Base-by-base conservation (phyloP, 2,888 invertebrate species). In the Tetragonula carbonaria region DNA sequence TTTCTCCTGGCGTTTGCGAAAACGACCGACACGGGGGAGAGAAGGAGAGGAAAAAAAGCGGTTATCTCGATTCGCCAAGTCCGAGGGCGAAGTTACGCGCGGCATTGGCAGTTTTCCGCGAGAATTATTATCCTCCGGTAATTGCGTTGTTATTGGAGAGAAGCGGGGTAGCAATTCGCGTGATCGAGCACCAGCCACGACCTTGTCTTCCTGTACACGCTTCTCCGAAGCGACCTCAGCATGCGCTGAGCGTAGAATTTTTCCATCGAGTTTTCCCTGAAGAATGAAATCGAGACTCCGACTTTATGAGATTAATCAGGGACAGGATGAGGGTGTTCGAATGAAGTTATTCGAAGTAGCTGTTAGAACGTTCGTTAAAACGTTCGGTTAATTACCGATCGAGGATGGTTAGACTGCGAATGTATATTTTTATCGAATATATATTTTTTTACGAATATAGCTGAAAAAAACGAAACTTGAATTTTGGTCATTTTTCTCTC, bases 111-210 rank as follows among this genome's bases (percentile, higher is more conserved):
- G 82, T 65, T 68, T 59, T 62, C 59, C 50, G 67, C 66, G 65
- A 62, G 73, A 83, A 75, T 73, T 83, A 81, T 83, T 81, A 83
- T 67, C 80, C 74, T 8, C 28, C 72, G 53, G 65, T 82, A 80
- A 82, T 82, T 83, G 76, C 63, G 55, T 63, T 72, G 76, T 81
- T 81, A 80, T 76, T 83, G 72, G 62, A 51, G 57, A 28, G 45
- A 76, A 50, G 45, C 51, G 62, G 38, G 38, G 57, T 8, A 63
- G 63, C 59, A 21, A 70, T 79, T 82, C 62, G 66, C 23, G 68
- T 63, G 68, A 80, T 74, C 68, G 82, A 68, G 70, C 55, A 65
- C 50, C 77, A 23, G 53, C 53, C 68, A 45, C 45, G 62, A 65
- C 50, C 62, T 68, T 70, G 57, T 53, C 28, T 21, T 16, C 16